These are phyloP conservation scores for Melierax canorus DNA, from an alignment of 2,113 vertebrate genomes.

Conservation along the genomic window DNA sequence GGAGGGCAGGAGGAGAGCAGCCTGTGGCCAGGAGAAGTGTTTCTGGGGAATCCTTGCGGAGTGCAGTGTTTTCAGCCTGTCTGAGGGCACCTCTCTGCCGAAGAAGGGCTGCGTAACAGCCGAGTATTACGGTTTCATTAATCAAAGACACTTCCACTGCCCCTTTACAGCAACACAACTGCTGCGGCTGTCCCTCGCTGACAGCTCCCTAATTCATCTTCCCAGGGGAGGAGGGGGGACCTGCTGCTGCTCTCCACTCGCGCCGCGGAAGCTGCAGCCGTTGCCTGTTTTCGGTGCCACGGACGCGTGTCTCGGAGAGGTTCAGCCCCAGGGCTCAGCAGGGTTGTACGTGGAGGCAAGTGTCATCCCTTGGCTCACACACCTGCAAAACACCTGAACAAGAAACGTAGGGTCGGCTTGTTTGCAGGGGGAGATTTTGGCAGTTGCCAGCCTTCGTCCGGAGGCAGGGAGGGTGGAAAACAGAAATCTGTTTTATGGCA, in stretches of 20 bases:
- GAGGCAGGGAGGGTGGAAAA: not conserved
- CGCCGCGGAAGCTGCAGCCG: not conserved
- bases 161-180: slow-evolving; percentile 91
- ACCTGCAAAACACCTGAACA: not conserved
- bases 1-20: not conserved
- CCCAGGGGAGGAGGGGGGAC: not conserved
- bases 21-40: not conserved
- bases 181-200: slow-evolving; percentile 86
- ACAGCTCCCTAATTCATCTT: slow-evolving; percentile 93
- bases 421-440: too few species aligned
- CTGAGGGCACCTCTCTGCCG: slow-evolving; percentile 43
- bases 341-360: not conserved
- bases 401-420: not conserved
- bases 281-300: accelerated
- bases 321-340: accelerated
- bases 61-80: not conserved
- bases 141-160: slow-evolving; percentile 96
- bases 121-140: slow-evolving; percentile 83
- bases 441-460: not conserved
- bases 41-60: not conserved
- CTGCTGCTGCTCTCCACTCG: not conserved
- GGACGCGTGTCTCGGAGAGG: accelerated
- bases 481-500: too few species aligned
- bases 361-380: accelerated
- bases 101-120: slow-evolving; percentile 78